Evolutionary conservation across 2,797 vertebrate species (phyloP).

Genomic region (Rhinophrynus dorsalis): DNA sequence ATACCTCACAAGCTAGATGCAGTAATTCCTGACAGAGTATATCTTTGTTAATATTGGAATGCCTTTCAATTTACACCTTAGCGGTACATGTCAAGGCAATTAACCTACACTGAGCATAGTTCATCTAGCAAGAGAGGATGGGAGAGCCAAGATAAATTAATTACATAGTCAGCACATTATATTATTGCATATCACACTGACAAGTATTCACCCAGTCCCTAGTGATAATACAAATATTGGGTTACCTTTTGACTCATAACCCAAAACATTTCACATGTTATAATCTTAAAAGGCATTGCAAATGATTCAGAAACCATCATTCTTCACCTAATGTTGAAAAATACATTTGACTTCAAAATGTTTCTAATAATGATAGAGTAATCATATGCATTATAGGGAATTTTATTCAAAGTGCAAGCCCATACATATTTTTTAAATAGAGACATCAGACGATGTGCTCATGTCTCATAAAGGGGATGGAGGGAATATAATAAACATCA

Average conservation of each 20-base stretch:
- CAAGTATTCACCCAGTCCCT: background rate
- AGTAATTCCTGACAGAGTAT: slow-evolving; percentile 6
- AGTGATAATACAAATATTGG: background rate
- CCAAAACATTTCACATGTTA: background rate
- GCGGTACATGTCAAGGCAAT: background rate
- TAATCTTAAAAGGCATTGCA: too few species aligned
- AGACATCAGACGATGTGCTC: too few species aligned
- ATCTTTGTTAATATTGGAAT: slow-evolving; percentile 13
- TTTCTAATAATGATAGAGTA: too few species aligned
- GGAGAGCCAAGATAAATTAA: background rate
- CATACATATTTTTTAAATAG: too few species aligned
- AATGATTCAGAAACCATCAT: too few species aligned
- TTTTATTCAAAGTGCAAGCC: too few species aligned
- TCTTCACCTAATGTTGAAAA: too few species aligned
- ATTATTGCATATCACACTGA: background rate
- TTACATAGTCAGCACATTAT: background rate
- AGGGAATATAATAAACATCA: too few species aligned
- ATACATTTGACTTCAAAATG: too few species aligned
- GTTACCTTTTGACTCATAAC: background rate
- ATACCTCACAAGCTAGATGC: slow-evolving; percentile 12
- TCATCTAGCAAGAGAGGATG: background rate
- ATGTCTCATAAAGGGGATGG: too few species aligned
- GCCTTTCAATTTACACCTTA: slow-evolving; percentile 8
- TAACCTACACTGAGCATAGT: background rate
- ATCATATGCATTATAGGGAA: too few species aligned